phyloP scores from a whole-genome alignment of 2,797 vertebrate species.

The Coregonus ussuriensis region DNA sequence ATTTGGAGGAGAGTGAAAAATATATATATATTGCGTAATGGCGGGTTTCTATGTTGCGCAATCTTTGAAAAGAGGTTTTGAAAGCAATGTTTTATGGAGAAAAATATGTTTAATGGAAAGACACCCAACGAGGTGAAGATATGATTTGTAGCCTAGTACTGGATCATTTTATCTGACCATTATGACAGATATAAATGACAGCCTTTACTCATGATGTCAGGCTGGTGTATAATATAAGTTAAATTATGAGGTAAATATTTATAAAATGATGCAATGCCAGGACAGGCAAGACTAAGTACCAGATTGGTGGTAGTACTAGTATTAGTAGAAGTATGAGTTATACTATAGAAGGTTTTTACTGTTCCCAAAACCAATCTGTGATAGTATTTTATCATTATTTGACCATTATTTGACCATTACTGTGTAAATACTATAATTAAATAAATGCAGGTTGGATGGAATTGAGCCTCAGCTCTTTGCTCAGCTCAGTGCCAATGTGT shows the following conservation, averaged over 20 bases:
- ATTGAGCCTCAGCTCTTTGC: not conserved
- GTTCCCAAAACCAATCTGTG: too few species aligned
- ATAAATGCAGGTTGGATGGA: not conserved
- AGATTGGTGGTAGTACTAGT: not conserved
- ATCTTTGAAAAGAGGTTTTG: conserved; percentile 32
- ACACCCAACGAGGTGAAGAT: conserved; percentile 16
- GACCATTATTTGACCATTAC: too few species aligned
- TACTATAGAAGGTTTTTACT: not conserved
- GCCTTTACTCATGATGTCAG: not conserved
- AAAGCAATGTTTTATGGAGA: not conserved
- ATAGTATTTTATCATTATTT: too few species aligned
- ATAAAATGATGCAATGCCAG: not conserved
- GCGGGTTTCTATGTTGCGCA: conserved; percentile 41
- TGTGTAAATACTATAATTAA: too few species aligned
- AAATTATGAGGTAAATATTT: not conserved
- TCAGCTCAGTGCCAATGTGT: conserved; percentile 11
- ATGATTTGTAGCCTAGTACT: not conserved
- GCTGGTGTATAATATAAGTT: not conserved
- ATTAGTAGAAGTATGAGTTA: not conserved
- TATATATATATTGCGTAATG: conserved; percentile 51
- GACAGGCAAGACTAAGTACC: not conserved
- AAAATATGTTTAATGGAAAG: not conserved
- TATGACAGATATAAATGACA: conserved; percentile 6
- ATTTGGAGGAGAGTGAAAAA: conserved; percentile 57
- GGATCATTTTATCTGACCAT: not conserved